Evolutionary conservation across 2,797 vertebrate species (phyloP), one percentile per base, ranked within the genome.

Genomic region (Chaetophractus vellerosus): DNA sequence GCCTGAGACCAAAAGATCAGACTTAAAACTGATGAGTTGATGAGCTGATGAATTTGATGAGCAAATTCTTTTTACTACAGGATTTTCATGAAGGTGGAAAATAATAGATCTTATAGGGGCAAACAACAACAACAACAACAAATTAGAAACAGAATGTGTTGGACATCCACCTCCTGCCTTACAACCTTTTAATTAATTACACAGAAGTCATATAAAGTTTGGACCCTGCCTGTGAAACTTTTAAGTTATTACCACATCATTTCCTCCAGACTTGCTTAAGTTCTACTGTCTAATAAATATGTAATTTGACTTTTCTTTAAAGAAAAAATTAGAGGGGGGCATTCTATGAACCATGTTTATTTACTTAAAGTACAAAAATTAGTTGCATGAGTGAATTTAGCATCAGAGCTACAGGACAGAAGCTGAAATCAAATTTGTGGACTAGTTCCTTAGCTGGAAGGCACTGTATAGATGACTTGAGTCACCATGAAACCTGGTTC

Each of bases 311-410:
- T 52, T 85, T 69, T 81, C 55, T 89, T 90, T 92, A 41, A 93
- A 72, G 21, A 59, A 69, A 33, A 16, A 48, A 66, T 55, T 45
- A 12, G 28, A 69, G 23, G 18, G 9, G 26, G 41, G 38, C 41
- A 8, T 72, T 69, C 21, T 16, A 9, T 76, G 63, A 72, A 69
- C 14, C 11, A 0, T 82, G 48, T 74, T 96, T 84, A 52, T 74
- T 96, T 84, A 80, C 21, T 80, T 82, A 81, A 45, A 94, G 23
- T 48, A 75, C 55, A 91, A 71, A 76, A 18, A 33, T 80, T 79
- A 74, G 36, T 93, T 78, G 50, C 38, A 31, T 82, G 38, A 71
- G 41, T 85, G 57, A 88, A n/a, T 9, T 74, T 63, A 82, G 14
- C 16, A 8, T 36, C 26, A 52, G n/a, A 74, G 72, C 48, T 76